Base-by-base conservation (phyloP, 2,113 vertebrate species). In the Anoura caudifer region DNA sequence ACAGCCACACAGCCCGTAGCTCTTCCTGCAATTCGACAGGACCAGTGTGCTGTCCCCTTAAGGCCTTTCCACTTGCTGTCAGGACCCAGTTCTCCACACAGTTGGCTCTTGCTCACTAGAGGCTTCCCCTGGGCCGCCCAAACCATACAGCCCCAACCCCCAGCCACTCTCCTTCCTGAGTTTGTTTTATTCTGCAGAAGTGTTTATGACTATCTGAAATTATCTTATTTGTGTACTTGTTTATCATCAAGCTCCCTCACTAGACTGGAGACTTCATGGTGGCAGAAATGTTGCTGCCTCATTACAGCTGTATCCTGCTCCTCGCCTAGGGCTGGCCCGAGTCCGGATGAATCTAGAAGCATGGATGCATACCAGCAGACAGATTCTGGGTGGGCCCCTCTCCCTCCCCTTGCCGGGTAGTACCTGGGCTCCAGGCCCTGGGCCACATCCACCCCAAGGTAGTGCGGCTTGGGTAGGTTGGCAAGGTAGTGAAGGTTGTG, bases 381-480 rank as follows among this genome's bases (percentile, higher is more conserved):
- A 31, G 54, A 56, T 54, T 73, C 45, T 33, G 50, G 31, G 24
- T 12, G 33, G 45, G 7, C 16, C 50, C 76, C 20, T 14, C 61
- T 11, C 5, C 47, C 28, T 87, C 10, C 65, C 43, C 7, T 1
- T 6, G 20, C 26, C 0, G 1, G 17, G 4, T 9, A 70, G 79
- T 98, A 99, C 99, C 99, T 97, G 76, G 97, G 97, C 4, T 98
- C 96, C 2, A 80, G 81, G 1, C 95, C 96, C 54, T 91, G 97
- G 0, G 97, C 97, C 38, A 99, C 97, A 0, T 99, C 98, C 5
- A 99, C 97, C 0, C 99, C 99, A 10, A 99, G 97, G 75, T 96
- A 96, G 95, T 99, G 99, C 0, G 99, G 99, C 8, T 97, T 98
- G 20, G 98, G 99, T 86, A 99, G 97, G 1, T 99, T 99, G 12